Base-by-base conservation (phyloP, 2,888 invertebrate species). In the Drosophila diplacantha region DNA sequence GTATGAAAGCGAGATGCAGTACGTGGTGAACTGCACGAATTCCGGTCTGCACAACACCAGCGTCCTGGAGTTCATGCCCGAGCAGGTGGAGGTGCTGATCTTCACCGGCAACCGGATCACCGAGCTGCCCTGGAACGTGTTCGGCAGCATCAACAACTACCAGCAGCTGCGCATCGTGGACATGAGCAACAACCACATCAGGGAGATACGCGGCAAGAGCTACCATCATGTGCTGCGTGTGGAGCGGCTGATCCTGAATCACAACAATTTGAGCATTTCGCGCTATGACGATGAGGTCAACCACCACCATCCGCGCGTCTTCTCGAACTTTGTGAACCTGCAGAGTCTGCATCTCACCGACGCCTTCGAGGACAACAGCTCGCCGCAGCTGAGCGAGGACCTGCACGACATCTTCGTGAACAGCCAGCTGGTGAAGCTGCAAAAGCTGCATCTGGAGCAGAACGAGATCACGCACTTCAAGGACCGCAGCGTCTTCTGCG, bases 201-300 rank as follows among this genome's bases (percentile, higher is more conserved):
- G 90, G 43, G 92, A 92, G 71, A 93, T 94, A 46, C 91, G 91
- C 63, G 94, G 94, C 3, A 93, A 94, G 85, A 89, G 93, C 0
- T 94, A 93, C 84, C 94, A 94, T 82, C 93, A 92, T 76, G 94
- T 94, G 0, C 90, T 90, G 47, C 91, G 90, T 66, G 94, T 94
- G 0, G 90, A 91, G 80, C 89, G 92, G 26, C 89, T 94, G 9
- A 91, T 93, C 67, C 88, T 94, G 58, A 93, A 94, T 85, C 92
- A 93, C 82, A 94, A 94, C 82, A 90, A 93, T 64, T 88, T 94
- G 35, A 91, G 91, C 5, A 90, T 93, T 67, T 91, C 91, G 0
- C 87, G 90, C 37, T 88, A 88, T 29, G 89, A 90, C 43, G 89
- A 89, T 63, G 91, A 91, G 50, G 88, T 90, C 1, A 91, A 90